Percentiles rank a stretch among this genome's conserved stretches.
Evolutionary conservation across 2,797 vertebrate genomes (phyloP).

Genomic region (Coendou prehensilis): DNA sequence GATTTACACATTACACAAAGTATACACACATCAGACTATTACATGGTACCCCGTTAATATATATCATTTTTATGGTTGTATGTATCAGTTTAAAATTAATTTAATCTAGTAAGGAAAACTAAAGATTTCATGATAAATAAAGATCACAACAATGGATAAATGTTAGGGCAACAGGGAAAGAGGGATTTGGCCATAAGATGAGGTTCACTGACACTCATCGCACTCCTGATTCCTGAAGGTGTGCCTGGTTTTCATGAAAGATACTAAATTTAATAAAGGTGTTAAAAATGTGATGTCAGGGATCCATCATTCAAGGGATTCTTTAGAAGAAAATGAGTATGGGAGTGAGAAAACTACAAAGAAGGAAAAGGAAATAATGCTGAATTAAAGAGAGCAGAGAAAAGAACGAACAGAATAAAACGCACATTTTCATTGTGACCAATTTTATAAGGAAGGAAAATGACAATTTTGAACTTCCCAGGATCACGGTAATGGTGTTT

Average conservation of each 20-base stretch:
- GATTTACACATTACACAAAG: not conserved
- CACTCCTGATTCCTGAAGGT: not conserved
- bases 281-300: not conserved
- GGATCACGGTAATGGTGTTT: not conserved
- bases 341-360: not conserved
- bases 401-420: constrained; percentile 2
- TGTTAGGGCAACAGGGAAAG: not conserved
- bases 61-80: not conserved
- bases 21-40: not conserved
- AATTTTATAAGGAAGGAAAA: constrained; percentile 42
- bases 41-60: not conserved
- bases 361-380: not conserved
- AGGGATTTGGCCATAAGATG: not conserved
- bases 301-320: not conserved
- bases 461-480: not conserved
- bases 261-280: constrained; percentile 48
- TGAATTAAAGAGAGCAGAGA: constrained; percentile 1
- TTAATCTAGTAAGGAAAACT: not conserved
- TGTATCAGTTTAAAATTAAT: not conserved
- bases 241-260: not conserved
- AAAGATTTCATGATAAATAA: not conserved
- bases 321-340: constrained; percentile 13
- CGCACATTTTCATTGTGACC: not conserved
- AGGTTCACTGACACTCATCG: not conserved
- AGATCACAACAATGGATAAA: not conserved